These are phyloP conservation scores for Dascyllus trimaculatus DNA, from an alignment of 2,113 vertebrate species.

Conservation along the genomic window DNA sequence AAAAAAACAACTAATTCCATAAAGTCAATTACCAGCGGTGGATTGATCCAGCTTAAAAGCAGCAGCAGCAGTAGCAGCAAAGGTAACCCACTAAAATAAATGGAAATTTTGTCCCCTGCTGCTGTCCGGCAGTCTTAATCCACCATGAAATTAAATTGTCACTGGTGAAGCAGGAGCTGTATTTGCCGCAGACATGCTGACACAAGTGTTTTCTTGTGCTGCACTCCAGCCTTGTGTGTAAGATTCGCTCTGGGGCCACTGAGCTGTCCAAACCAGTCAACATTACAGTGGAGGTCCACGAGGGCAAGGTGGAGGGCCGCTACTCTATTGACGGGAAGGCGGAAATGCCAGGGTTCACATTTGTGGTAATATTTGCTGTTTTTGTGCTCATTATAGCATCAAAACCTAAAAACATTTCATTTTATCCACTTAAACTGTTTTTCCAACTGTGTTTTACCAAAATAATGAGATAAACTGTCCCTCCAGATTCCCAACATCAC, in stretches of 20 bases:
- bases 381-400: not conserved
- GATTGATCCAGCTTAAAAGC: too few relatives aligned
- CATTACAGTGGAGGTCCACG: conserved; percentile 86
- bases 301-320: conserved; percentile 77
- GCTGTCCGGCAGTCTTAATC: too few relatives aligned
- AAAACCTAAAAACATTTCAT: not conserved
- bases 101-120: too few relatives aligned
- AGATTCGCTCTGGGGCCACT: conserved; percentile 79
- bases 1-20: too few relatives aligned
- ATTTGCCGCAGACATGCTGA: conserved; percentile 17
- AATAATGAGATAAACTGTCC: conserved; percentile 10
- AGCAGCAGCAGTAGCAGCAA: too few relatives aligned
- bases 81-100: too few relatives aligned
- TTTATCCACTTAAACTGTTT: not conserved
- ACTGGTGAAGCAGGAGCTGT: not conserved
- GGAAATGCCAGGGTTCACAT: conserved; percentile 86
- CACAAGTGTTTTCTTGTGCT: conserved; percentile 26
- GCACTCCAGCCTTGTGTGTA: conserved; percentile 87
- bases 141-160: not conserved
- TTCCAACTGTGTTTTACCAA: not conserved
- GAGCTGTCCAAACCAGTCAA: conserved; percentile 76
- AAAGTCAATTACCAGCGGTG: too few relatives aligned
- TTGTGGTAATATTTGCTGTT: conserved; percentile 85
- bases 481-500: conserved; percentile 88
- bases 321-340: conserved; percentile 87